Evolutionary conservation across 2,797 vertebrate genomes (phyloP), one percentile per base, ranked within the genome.

Genomic region (Columba guinea): DNA sequence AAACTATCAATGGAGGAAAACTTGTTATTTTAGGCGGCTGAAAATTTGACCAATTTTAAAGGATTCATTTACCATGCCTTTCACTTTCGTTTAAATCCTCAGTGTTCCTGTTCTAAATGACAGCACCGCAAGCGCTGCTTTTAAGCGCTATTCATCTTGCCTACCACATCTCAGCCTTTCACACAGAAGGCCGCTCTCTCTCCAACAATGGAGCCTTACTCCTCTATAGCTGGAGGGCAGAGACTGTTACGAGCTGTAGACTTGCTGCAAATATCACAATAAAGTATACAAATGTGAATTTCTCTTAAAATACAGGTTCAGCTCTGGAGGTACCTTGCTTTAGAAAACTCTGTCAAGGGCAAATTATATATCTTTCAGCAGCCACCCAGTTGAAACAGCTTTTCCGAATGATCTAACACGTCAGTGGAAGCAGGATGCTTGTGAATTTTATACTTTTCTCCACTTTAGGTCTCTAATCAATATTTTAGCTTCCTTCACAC

Each of bases 221-320:
- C 97, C 97, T 97, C 97, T 96, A 95, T 98, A 97, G 98, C 98
- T 98, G 86, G 94, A 97, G 97, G 98, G 98, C 98, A 98, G 95
- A 98, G 94, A 95, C 97, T 97, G 97, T 97, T 97, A 95, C 74
- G 93, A 97, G 98, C 97, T 95, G 94, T 94, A 97, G 97, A 97
- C 95, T 97, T 80, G 63, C 97, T 93, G 95, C 97, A 97, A 97
- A 97, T 97, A 97, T 96, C 97, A 98, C 97, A 98, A 98, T 98
- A 98, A 98, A 98, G 97, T 96, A 97, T 96, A 98, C 93, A 97
- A 97, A 97, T 97, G 97, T 97, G 98, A 97, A 97, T 98, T 97
- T 96, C 97, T 96, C 95, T 91, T 97, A 98, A 98, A 97, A 97
- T 96, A 97, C 7, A 32, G n/a, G 88, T 81, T 94, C 93, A 93